These are phyloP conservation scores for Okamejei kenojei DNA, from an alignment of 2,797 vertebrate genomes.

Conservation along the genomic window DNA sequence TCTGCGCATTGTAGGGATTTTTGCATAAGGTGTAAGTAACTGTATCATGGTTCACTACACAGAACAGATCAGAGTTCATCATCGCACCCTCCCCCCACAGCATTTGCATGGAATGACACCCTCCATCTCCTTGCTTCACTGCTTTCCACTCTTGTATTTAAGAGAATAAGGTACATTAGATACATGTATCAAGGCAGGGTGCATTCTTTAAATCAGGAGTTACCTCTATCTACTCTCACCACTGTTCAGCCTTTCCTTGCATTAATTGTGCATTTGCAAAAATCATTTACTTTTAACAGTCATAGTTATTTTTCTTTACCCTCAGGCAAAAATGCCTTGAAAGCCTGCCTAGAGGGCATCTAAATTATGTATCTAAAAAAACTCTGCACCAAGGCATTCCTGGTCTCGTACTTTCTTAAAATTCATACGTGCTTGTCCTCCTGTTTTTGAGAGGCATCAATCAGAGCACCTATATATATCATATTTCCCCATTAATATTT, in stretches of 20 bases:
- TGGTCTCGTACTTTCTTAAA: constrained; percentile 92
- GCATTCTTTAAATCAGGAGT: constrained; percentile 81
- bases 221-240: constrained; percentile 84
- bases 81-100: constrained; percentile 48
- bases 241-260: constrained; percentile 75
- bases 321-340: constrained; percentile 98
- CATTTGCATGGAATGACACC: constrained; percentile 77
- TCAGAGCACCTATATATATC: constrained; percentile 89
- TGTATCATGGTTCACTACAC: constrained; percentile 72
- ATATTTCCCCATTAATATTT: constrained; percentile 99
- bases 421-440: constrained; percentile 89
- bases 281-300: constrained; percentile 99
- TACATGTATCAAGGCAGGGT: constrained; percentile 62
- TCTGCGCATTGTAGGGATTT: constrained; percentile 4
- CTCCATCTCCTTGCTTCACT: constrained; percentile 66
- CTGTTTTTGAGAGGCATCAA: constrained; percentile 99
- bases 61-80: constrained; percentile 64
- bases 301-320: constrained; percentile 99
- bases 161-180: constrained; percentile 57
- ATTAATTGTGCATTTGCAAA: constrained; percentile 99
- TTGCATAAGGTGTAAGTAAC: constrained; percentile 64
- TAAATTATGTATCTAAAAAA: constrained; percentile 99
- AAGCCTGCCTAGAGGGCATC: constrained; percentile 99
- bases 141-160: constrained; percentile 68
- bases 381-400: constrained; percentile 89